Evolutionary conservation across 2,797 vertebrate species (phyloP), one percentile per base, ranked within the genome.

Genomic region (Diplodus sargus): DNA sequence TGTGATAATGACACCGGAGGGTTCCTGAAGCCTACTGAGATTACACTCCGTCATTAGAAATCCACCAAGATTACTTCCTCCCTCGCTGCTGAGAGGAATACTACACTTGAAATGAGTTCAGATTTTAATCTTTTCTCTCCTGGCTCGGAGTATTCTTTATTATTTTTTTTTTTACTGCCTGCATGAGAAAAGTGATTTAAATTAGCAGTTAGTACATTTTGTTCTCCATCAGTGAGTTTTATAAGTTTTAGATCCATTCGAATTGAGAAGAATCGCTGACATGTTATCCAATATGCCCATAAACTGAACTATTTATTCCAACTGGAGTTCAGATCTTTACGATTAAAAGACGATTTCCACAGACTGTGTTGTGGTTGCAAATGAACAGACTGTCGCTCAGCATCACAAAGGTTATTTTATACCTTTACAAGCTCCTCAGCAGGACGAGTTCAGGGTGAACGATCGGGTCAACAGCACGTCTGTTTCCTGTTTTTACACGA

Each of bases 1-100:
- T 68, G 78, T 78, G 68, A 74, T 84, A 80, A 84, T 74, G 79
- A 84, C 79, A 81, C 83, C 69, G 4, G 61, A 78, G 81, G 73
- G 39, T 52, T 84, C 85, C 70, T 2, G 53, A 34, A 28, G 65
- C 85, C 72, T 0, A 34, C 81, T 45, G 75, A 81, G 82, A 77
- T 72, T 74, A 71, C 54, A 68, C 49, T 4, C 58, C 25, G n/a
- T 48, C 61, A 52, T 56, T 54, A 59, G 54, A 60, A 71, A 71
- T 52, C 23, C 4, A 49, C 47, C 30, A 16, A 56, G 58, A 79
- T 63, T 4, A 47, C 77, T 53, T 63, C 56, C 58, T 30, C 45
- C 65, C 17, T 54, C 64, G 1, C 69, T 39, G 64, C 59, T 61
- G 70, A 62, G 70, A 71, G 12, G 20, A 47, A 42, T 13, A 20